Base-by-base conservation (phyloP, 2,797 vertebrate species). In the Pseudotriccus pelzelni region DNA sequence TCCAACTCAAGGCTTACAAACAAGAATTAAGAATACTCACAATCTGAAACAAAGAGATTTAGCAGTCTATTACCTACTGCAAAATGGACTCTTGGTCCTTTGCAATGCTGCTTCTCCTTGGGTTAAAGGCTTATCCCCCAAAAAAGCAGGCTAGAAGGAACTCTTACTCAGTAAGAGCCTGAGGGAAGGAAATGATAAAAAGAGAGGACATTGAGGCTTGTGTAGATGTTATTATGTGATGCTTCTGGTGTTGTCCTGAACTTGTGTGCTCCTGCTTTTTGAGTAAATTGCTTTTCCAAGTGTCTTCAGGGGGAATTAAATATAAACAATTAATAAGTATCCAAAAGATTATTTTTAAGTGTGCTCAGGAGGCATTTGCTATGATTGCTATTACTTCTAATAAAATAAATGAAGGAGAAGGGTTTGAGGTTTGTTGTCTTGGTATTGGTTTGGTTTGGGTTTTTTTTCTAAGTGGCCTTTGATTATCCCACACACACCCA, bases 301-400 rank as follows among this genome's bases (percentile, higher is more conserved):
- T 53, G 17, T 72, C 81, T 90, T 93, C 25, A 43, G n/a, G 52
- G 52, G 3, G 84, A 77, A 83, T 74, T 24, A 89, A 94, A 85
- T 80, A 77, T 16, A 92, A 93, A 68, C 50, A 77, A 60, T 59
- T 73, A 75, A 70, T 89, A 90, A 85, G 6, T 53, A 75, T 58
- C 62, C 9, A 13, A 63, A 87, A 80, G 3, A 80, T 24, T 79
- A 49, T 52, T 70, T 85, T 76, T 34, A 93, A 84, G 17, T 52
- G 14, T 74, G 73, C 15, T 84, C 56, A 74, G 43, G 12, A 73
- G 41, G 25, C 7, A 43, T 49, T 82, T 84, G 4, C 5, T 77
- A 12, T 36, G 44, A n/a, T 62, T 76, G 2, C 3, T 84, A 28
- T 67, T 79, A 69, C n/a, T 84, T 37, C 5, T 66, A 68, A 55